Percentiles rank a stretch among this genome's conserved stretches.
These are phyloP conservation scores for Limosa lapponica DNA, from an alignment of 2,797 vertebrate species.

Conservation along the genomic window DNA sequence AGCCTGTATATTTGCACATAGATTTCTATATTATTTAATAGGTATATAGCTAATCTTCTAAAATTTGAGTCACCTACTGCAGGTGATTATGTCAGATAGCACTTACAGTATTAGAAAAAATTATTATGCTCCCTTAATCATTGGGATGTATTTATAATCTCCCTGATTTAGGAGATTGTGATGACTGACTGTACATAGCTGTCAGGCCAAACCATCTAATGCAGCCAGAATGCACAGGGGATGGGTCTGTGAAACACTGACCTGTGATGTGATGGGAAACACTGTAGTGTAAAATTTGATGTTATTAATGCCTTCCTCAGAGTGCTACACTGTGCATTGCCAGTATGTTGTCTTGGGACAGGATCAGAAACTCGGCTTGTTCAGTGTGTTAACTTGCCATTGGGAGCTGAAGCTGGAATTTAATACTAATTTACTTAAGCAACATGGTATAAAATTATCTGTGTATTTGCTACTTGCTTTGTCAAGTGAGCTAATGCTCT, in stretches of 20 bases:
- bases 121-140: not conserved
- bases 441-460: not conserved
- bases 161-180: not conserved
- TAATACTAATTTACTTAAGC: not conserved
- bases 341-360: not conserved
- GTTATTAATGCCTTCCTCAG: accelerated
- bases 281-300: not conserved
- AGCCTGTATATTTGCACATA: not conserved
- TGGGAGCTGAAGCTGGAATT: not conserved
- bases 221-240: not conserved
- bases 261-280: not conserved
- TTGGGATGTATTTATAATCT: not conserved
- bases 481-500: not conserved
- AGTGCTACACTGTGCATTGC: not conserved
- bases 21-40: not conserved
- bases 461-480: not conserved
- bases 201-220: not conserved
- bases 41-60: not conserved
- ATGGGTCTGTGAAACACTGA: not conserved
- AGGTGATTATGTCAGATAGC: not conserved
- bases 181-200: not conserved
- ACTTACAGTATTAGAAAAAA: not conserved
- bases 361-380: not conserved
- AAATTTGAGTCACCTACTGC: not conserved
- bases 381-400: not conserved